Evolutionary conservation across 2,888 invertebrate species (phyloP).

Genomic region (Aspidiotus destructor): DNA sequence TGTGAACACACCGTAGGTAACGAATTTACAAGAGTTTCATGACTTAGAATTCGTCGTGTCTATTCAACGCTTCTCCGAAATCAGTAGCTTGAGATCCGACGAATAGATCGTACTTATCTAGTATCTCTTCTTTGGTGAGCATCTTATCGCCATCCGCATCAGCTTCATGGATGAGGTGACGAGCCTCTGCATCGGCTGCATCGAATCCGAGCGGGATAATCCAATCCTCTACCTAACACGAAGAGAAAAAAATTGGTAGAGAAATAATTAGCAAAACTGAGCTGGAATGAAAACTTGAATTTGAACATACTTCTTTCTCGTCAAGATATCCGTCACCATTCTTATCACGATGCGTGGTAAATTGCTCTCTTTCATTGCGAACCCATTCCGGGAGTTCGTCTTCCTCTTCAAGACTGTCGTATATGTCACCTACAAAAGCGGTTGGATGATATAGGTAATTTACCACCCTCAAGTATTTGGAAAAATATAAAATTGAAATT

Average conservation of each 20-base stretch:
- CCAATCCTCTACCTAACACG: constrained; percentile 63
- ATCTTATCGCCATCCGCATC: constrained; percentile 85
- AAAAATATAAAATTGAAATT: background rate
- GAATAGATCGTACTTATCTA: constrained; percentile 92
- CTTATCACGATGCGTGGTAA: constrained; percentile 65
- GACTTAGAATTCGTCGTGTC: constrained; percentile 88
- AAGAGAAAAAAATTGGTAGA: constrained; percentile 1
- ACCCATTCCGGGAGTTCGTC: constrained; percentile 93
- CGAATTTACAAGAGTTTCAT: too few relatives aligned
- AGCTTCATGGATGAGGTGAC: constrained; percentile 89
- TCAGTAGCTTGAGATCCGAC: constrained; percentile 98
- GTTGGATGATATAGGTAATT: background rate
- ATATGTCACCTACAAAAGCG: constrained; percentile 66
- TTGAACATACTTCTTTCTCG: constrained; percentile 62
- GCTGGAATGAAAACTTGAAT: background rate
- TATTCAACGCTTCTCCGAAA: constrained; percentile 88
- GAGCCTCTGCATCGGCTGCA: constrained; percentile 91
- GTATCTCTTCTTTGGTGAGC: constrained; percentile 77
- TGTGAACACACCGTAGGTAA: too few relatives aligned
- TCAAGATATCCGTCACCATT: constrained; percentile 88
- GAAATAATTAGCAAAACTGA: background rate
- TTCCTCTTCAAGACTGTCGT: constrained; percentile 52
- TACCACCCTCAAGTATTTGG: background rate
- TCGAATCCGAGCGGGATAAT: constrained; percentile 93
- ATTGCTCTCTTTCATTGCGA: constrained; percentile 83